A percentile compares a stretch with the other conserved stretches of the same genome.
Evolutionary conservation across 2,888 invertebrate species (phyloP).

Genomic region (Lithophane semibrunnea): DNA sequence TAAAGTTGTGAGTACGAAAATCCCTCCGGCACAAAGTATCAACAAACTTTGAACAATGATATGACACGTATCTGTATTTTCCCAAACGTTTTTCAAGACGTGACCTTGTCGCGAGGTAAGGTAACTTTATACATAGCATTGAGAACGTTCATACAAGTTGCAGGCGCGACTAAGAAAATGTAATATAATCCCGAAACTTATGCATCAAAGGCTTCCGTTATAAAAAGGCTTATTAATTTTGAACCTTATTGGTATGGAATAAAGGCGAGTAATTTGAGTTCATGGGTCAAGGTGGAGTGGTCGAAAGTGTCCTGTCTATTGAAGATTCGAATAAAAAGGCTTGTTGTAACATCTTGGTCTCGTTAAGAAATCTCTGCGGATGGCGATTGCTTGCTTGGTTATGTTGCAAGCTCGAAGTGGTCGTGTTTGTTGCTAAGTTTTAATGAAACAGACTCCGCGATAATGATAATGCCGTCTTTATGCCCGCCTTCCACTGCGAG

Average conservation of each 20-base stretch:
- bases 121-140: constrained; percentile 25
- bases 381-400: constrained; percentile 33
- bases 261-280: constrained; percentile 32
- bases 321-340: constrained; percentile 69
- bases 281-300: constrained; percentile 45
- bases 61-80: constrained; percentile 35
- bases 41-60: constrained; percentile 37
- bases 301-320: constrained; percentile 61
- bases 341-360: constrained; percentile 61
- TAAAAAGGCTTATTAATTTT: constrained; percentile 29
- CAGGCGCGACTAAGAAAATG: constrained; percentile 37
- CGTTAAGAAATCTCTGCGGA: constrained; percentile 61
- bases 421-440: constrained; percentile 33
- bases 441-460: constrained; percentile 12
- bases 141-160: constrained; percentile 45
- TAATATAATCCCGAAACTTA: constrained; percentile 47
- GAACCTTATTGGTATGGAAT: constrained; percentile 19
- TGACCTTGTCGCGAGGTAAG: constrained; percentile 48
- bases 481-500: too few species aligned
- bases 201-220: constrained; percentile 27
- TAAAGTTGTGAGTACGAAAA: constrained; percentile 8
- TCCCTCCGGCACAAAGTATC: not conserved
- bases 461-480: not conserved
- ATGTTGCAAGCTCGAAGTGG: constrained; percentile 48
- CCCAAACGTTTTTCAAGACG: constrained; percentile 25